Percentiles rank a stretch among this genome's conserved stretches.
phyloP scores from a whole-genome alignment of 2,888 invertebrate species.

The Apamea anceps region DNA sequence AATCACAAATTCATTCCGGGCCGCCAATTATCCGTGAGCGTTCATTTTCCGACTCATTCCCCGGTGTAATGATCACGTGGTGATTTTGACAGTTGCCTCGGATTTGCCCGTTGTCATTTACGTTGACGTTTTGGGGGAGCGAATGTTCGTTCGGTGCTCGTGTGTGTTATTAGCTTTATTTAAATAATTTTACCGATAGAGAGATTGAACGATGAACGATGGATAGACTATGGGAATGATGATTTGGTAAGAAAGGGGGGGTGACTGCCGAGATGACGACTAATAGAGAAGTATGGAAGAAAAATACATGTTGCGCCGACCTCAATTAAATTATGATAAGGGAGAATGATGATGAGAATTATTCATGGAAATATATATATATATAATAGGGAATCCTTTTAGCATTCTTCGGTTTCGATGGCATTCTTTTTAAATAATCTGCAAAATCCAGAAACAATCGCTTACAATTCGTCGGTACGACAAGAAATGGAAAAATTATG shows the following conservation, averaged over 20 bases:
- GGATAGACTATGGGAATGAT: too few species aligned
- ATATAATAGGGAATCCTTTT: background rate
- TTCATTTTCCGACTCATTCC: slow-evolving; percentile 89
- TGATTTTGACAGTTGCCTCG: slow-evolving; percentile 88
- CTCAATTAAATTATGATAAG: too few species aligned
- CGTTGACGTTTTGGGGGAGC: slow-evolving; percentile 58
- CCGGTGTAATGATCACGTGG: slow-evolving; percentile 89
- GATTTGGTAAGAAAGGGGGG: too few species aligned
- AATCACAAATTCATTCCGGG: slow-evolving; percentile 87
- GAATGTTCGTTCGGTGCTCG: slow-evolving; percentile 37
- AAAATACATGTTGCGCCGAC: too few species aligned
- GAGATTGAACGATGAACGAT: too few species aligned
- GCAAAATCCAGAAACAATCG: background rate
- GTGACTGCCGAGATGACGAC: too few species aligned
- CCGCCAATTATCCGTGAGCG: slow-evolving; percentile 88
- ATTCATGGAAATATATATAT: background rate
- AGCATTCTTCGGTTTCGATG: background rate
- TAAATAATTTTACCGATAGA: background rate
- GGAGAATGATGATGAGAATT: too few species aligned
- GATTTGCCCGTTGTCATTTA: slow-evolving; percentile 69
- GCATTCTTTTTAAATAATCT: background rate
- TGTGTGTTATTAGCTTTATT: background rate
- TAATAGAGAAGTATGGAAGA: too few species aligned
- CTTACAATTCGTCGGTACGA: background rate
- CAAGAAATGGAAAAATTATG: background rate